These are phyloP conservation scores for Cydia amplana DNA, from an alignment of 1,140 invertebrate genomes.

Conservation along the genomic window DNA sequence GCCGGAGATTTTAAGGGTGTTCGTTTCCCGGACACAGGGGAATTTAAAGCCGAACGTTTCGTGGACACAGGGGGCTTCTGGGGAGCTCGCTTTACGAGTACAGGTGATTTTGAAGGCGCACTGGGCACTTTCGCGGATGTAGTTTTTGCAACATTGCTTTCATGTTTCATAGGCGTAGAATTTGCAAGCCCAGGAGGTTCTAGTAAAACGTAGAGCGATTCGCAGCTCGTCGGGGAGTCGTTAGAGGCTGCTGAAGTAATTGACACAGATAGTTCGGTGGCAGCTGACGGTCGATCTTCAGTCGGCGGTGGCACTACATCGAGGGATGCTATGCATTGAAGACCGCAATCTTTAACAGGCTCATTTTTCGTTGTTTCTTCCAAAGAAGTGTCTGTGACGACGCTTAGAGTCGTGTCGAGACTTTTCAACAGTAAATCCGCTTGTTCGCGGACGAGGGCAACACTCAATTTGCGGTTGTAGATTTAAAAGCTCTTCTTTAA, in stretches of 20 bases:
- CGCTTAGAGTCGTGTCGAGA: not conserved
- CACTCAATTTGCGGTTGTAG: not conserved
- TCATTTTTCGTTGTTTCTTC: not conserved
- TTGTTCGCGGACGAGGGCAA: not conserved
- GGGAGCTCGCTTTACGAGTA: not conserved
- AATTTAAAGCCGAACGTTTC: not conserved
- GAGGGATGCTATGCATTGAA: not conserved
- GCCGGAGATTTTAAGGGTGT: not conserved
- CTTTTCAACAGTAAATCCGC: not conserved
- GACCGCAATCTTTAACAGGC: not conserved
- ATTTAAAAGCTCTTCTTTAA: not conserved
- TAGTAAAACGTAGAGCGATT: not conserved
- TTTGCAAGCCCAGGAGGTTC: not conserved
- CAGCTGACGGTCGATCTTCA: not conserved
- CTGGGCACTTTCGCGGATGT: not conserved
- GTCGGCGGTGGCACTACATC: not conserved
- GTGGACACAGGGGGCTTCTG: not conserved
- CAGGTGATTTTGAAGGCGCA: not conserved
- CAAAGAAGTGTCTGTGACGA: not conserved
- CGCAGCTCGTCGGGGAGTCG: not conserved
- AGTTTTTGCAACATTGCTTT: not conserved
- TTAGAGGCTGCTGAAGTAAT: not conserved
- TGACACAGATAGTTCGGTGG: not conserved
- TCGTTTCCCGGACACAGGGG: not conserved
- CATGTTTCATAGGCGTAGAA: not conserved